phyloP scores from a whole-genome alignment of 2,113 vertebrate genomes.

The Clarias magur region DNA sequence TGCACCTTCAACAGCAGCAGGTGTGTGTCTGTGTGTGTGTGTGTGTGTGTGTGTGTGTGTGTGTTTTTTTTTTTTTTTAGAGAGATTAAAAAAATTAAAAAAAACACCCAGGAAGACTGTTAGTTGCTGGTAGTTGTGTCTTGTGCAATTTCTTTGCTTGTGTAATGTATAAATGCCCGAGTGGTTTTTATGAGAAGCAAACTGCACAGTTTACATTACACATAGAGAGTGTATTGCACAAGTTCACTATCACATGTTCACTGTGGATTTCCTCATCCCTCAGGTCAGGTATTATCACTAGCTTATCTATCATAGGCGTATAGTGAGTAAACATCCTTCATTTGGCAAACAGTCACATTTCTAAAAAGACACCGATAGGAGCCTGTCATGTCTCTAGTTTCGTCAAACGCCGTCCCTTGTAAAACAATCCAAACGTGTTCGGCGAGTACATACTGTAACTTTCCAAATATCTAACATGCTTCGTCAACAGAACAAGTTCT shows the following conservation, averaged over 20 bases:
- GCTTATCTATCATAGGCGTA: conserved; percentile 34
- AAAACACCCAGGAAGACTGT: conserved; percentile 26
- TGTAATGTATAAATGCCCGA: conserved; percentile 43
- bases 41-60: conserved; percentile 43
- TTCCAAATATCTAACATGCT: background rate
- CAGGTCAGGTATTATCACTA: conserved; percentile 31
- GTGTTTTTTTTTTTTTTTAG: conserved; percentile 38
- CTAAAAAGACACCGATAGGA: background rate
- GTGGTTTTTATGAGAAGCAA: conserved; percentile 34
- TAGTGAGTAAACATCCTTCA: conserved; percentile 37
- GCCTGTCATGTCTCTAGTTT: background rate
- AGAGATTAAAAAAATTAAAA: conserved; percentile 23
- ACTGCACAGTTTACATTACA: conserved; percentile 36
- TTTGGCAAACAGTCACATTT: conserved; percentile 11
- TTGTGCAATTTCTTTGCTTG: conserved; percentile 49
- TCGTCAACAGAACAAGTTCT: background rate
- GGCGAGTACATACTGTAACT: no score
- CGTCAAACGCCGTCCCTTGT: background rate
- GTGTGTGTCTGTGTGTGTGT: conserved; percentile 63
- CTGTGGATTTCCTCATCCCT: conserved; percentile 33
- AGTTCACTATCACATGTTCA: conserved; percentile 5
- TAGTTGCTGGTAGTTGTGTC: conserved; percentile 44
- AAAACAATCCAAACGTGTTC: background rate
- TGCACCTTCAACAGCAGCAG: conserved; percentile 99
- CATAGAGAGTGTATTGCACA: conserved; percentile 6